Evolutionary conservation across 2,113 vertebrate species (phyloP).

Genomic region (Leptocoma aspasia): DNA sequence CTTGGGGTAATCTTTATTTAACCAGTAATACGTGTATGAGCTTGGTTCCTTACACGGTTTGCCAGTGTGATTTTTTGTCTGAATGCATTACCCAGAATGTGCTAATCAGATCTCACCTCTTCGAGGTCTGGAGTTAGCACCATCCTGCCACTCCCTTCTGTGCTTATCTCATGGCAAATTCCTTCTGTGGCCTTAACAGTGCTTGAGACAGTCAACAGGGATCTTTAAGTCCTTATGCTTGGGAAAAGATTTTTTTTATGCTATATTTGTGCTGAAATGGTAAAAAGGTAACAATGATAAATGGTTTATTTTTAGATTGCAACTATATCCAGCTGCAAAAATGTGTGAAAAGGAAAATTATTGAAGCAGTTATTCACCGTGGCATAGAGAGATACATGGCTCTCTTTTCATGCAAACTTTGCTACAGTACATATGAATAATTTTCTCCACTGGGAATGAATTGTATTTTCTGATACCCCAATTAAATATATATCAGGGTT

Average conservation of each 20-base stretch:
- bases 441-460: neutral
- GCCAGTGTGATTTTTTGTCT: neutral
- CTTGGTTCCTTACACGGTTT: accelerated
- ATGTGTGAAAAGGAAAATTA: neutral
- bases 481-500: neutral
- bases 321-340: neutral
- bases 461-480: neutral
- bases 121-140: neutral
- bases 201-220: neutral
- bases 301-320: neutral
- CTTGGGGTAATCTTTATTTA: neutral
- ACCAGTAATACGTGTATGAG: neutral
- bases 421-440: neutral
- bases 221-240: neutral
- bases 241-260: neutral
- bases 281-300: neutral
- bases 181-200: neutral
- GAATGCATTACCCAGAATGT: accelerated
- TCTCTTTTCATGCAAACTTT: neutral
- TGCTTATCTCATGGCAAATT: neutral
- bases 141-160: neutral
- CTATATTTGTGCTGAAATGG: neutral
- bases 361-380: neutral
- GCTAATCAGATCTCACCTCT: neutral
- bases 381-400: neutral